Base-by-base conservation (phyloP, 2,113 vertebrate species). In the Microcebus murinus region DNA sequence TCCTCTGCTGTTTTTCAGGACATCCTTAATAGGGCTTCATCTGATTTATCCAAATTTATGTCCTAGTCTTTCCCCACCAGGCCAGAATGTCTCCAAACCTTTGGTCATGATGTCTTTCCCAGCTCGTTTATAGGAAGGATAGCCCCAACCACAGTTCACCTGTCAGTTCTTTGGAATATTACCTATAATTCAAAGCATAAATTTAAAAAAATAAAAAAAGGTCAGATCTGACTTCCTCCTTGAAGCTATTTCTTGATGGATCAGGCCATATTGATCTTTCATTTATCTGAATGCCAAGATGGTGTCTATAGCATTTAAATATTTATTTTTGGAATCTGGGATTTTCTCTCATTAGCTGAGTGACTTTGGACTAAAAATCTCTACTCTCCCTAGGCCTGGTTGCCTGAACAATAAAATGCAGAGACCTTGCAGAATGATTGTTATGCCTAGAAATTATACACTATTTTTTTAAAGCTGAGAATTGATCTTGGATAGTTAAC, bases 11-110 rank as follows among this genome's bases (percentile, higher is more conserved):
- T 90, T 96, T 97, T 93, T 91, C 80, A 90, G 73, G 65, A 90
- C 20, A 59, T 91, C 80, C 36, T 95, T 89, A 95, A 82, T 91
- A 93, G 90, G 59, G 17, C 36, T 95, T 81, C 89, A 94, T 76
- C 55, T 97, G 59, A 57, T 94, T 97, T 96, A 96, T 63, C 86
- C 93, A 96, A 96, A 96, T 97, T 93, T 96, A 96, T 97, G 61
- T 52, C 20, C 70, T 23, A 42, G 29, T 82, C 12, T 83, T 90
- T 67, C 29, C 29, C 20, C 29, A 73, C 18, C 17, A 81, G 29
- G 8, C 6, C 36, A 91, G 34, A 87, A 55, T 96, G 23, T 93
- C 89, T 95, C 59, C 67, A 74, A 73, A 85, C 18, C 29, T 95
- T 55, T 68, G 59, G 21, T 80, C 11, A 4, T 10, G 25, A 70